These are phyloP conservation scores for Pteria penguin DNA, from an alignment of 2,888 invertebrate species.

Conservation along the genomic window DNA sequence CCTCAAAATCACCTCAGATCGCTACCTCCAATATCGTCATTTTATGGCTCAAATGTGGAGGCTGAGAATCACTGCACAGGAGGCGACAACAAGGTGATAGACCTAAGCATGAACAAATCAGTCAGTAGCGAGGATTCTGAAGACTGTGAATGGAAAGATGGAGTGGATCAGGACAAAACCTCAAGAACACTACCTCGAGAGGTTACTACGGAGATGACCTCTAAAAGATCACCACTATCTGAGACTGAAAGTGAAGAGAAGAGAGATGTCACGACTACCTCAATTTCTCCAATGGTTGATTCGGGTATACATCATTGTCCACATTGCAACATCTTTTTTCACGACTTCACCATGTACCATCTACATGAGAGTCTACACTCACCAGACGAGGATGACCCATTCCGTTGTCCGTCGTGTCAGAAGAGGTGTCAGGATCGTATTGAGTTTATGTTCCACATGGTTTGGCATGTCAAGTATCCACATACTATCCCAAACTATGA, in stretches of 20 bases:
- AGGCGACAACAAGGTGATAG: slow-evolving; percentile 65
- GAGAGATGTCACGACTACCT: slow-evolving; percentile 71
- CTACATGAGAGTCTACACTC: slow-evolving; percentile 74
- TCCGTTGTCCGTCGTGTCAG: slow-evolving; percentile 72
- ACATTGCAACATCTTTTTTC: slow-evolving; percentile 74
- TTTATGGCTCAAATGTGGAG: slow-evolving; percentile 44
- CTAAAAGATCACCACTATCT: slow-evolving; percentile 59
- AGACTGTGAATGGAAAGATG: slow-evolving; percentile 56
- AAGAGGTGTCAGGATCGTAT: slow-evolving; percentile 74
- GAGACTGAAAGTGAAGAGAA: slow-evolving; percentile 71
- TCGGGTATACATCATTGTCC: slow-evolving; percentile 73
- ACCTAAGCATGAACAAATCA: slow-evolving; percentile 71
- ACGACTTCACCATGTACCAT: slow-evolving; percentile 75
- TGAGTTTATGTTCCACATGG: slow-evolving; percentile 76
- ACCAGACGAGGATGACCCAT: slow-evolving; percentile 70
- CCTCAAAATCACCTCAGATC: slow-evolving; percentile 46
- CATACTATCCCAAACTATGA: slow-evolving; percentile 76
- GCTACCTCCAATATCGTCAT: slow-evolving; percentile 44
- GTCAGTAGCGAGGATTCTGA: slow-evolving; percentile 66
- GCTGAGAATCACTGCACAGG: slow-evolving; percentile 32
- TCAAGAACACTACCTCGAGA: not conserved
- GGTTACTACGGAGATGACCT: slow-evolving; percentile 35
- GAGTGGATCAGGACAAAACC: slow-evolving; percentile 49
- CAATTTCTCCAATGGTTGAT: slow-evolving; percentile 67
- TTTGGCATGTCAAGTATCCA: slow-evolving; percentile 76